Conservation (phyloP, 2,888 invertebrate species). For the Lasioglossum figueresi region DNA sequence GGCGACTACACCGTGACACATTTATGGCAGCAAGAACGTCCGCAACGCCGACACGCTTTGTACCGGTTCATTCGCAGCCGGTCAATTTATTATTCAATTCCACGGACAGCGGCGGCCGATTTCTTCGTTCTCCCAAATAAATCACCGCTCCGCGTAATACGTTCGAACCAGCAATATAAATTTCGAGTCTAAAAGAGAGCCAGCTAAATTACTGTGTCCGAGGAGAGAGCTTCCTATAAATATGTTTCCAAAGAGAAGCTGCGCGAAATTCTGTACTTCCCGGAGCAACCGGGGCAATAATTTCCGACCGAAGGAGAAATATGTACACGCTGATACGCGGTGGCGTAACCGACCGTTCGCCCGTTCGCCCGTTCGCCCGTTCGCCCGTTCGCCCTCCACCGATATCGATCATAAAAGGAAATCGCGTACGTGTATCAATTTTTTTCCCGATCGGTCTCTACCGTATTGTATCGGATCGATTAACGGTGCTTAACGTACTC, state of each 20-base stretch:
- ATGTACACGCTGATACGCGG: conserved; percentile 10
- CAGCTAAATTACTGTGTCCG: conserved; percentile 15
- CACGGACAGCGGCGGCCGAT: not conserved
- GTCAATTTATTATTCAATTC: conserved; percentile 20
- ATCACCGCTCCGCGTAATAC: not conserved
- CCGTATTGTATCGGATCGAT: conserved; percentile 38
- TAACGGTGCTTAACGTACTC: conserved; percentile 13
- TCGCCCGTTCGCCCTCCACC: not conserved
- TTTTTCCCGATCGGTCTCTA: not conserved
- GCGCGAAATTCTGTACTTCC: conserved; percentile 44
- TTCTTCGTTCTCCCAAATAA: conserved; percentile 21
- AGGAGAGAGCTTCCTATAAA: conserved; percentile 36
- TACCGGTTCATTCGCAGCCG: conserved; percentile 4
- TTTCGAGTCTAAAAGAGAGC: conserved; percentile 41
- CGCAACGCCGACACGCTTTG: not conserved
- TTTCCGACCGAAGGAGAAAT: conserved; percentile 26
- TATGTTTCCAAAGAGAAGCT: conserved; percentile 37
- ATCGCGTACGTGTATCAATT: not conserved
- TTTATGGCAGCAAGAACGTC: not conserved
- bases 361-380: not conserved
- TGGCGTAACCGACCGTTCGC: not conserved
- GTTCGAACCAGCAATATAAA: conserved; percentile 42
- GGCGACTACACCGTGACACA: not conserved
- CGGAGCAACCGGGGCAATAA: conserved; percentile 27
- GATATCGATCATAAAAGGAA: conserved; percentile 9